Base-by-base conservation (phyloP, 2,797 vertebrate species). In the Sebastes hubbsi region DNA sequence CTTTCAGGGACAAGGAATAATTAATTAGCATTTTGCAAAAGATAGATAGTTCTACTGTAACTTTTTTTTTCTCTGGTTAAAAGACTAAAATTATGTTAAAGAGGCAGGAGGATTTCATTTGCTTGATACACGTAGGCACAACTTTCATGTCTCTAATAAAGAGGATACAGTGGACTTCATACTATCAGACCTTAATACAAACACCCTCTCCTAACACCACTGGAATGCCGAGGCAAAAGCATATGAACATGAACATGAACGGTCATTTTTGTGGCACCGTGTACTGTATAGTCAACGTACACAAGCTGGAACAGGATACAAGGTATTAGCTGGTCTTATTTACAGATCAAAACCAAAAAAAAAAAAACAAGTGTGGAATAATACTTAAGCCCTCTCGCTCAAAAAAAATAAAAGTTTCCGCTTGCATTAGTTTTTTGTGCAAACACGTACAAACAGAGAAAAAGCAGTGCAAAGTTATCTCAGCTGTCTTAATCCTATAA, bases 11-110 rank as follows among this genome's bases (percentile, higher is more conserved):
- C 78, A 90, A 85, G 80, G 77, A 88, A 79, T 90, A 88, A 82
- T 88, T 68, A 55, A 91, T 91, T 91, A 94, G 92, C 91, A 91
- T 90, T 93, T 91, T 91, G 92, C 91, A 93, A 94, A 93, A 94
- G 91, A 92, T 92, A 93, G 79, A 92, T 90, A 89, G 38, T 88
- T 94, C 78, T 93, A 93, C 86, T 75, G 86, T 91, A 69, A 93
- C 78, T 88, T 88, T 81, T 46, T 46, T 52, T 42, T 78, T 91
- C 87, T 94, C 84, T 89, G 88, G 92, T 93, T 94, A 92, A 93
- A 94, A 93, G 84, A 90, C 86, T 91, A 86, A 93, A 92, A 90
- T 92, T 70, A 92, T 91, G 87, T 94, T 91, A 89, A 29, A 71
- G 89, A 93, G 89, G 90, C 89, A 93, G 89, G 80, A 93, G 74